Percentiles rank a stretch among this genome's conserved stretches.
These are phyloP conservation scores for Spheniscus humboldti DNA, from an alignment of 2,797 vertebrate species.

Conservation along the genomic window DNA sequence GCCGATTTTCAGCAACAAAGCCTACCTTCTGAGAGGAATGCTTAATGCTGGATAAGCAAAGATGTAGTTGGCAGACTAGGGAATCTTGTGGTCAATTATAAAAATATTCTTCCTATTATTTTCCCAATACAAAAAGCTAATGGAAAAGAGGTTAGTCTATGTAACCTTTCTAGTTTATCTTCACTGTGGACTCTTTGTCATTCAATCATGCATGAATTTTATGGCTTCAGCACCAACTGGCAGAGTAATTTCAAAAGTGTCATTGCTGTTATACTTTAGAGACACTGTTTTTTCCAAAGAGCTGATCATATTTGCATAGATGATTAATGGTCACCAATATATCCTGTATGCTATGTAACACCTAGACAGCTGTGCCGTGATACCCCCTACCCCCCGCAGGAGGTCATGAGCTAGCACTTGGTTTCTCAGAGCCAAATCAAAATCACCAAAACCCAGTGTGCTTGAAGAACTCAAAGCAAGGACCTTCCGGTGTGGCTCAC, in stretches of 20 bases:
- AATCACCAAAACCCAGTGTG: background rate
- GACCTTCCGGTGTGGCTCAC: background rate
- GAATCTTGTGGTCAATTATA: background rate
- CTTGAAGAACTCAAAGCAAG: background rate
- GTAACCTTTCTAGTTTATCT: background rate
- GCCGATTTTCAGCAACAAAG: background rate
- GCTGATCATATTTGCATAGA: background rate
- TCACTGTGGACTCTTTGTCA: background rate
- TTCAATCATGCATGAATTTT: background rate
- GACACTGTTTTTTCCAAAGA: background rate
- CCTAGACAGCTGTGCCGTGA: background rate
- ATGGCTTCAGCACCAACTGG: background rate
- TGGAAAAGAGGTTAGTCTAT: background rate
- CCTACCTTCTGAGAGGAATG: background rate
- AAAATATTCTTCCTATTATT: background rate
- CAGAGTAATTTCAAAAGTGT: background rate
- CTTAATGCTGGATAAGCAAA: background rate
- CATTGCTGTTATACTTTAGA: background rate
- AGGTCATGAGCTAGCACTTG: background rate
- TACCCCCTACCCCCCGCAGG: rapidly evolving
- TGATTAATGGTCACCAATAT: background rate
- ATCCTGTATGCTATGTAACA: background rate
- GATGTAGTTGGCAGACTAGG: background rate
- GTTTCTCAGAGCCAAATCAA: background rate
- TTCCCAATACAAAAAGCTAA: background rate